These are phyloP conservation scores for Orestias chungarensis DNA, from an alignment of 2,797 vertebrate species.

Conservation along the genomic window DNA sequence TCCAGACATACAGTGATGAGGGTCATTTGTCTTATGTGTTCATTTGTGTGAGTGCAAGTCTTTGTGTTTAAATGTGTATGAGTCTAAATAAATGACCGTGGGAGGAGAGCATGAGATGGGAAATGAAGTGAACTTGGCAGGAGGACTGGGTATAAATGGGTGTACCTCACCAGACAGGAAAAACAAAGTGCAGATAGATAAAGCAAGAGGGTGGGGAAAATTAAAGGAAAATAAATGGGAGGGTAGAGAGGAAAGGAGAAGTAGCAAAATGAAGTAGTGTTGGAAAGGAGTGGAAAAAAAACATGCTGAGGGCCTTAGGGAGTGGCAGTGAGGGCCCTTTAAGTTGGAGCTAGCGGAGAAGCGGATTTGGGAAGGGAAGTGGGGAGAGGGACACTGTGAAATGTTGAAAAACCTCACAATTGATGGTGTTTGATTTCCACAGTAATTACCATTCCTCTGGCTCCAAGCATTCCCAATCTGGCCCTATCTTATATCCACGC, in stretches of 20 bases:
- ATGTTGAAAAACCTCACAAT: constrained; percentile 83
- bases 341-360: constrained; percentile 61
- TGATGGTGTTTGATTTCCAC: constrained; percentile 86
- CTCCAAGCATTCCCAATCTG: constrained; percentile 78
- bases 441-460: constrained; percentile 86
- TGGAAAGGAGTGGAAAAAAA: constrained; percentile 60
- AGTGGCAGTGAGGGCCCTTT: constrained; percentile 67
- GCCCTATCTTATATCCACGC: constrained; percentile 83
- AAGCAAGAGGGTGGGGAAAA: constrained; percentile 62
- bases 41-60: constrained; percentile 47
- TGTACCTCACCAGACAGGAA: constrained; percentile 46
- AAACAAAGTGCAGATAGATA: constrained; percentile 66
- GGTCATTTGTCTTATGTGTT: constrained; percentile 71
- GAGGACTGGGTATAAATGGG: constrained; percentile 53
- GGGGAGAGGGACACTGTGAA: constrained; percentile 69
- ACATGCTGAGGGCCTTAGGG: constrained; percentile 57
- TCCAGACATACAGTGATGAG: constrained; percentile 67
- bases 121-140: constrained; percentile 47
- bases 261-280: constrained; percentile 33
- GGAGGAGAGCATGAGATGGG: constrained; percentile 35
- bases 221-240: constrained; percentile 69
- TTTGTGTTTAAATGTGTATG: constrained; percentile 8
- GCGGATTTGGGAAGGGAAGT: constrained; percentile 55
- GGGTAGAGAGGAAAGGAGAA: constrained; percentile 42
- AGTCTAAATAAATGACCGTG: constrained; percentile 29